These are phyloP conservation scores for Cliona cf. orientalis DNA, from an alignment of 37 sponge, comb jelly and placozoan species.

Conservation along the genomic window DNA sequence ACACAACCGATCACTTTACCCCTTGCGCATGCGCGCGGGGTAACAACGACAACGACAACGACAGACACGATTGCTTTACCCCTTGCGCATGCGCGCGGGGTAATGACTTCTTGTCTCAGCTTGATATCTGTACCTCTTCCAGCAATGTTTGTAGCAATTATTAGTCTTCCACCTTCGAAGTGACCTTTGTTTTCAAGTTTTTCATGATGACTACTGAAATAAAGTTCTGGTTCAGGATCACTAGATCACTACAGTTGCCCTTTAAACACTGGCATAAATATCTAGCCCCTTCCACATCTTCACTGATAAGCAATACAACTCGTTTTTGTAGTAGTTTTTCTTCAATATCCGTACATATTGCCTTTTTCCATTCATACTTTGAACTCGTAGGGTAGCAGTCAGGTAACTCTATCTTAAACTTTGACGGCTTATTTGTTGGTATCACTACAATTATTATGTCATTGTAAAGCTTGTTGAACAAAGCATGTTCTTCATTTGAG, in stretches of 20 bases:
- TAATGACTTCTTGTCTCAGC: neutral
- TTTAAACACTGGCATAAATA: neutral
- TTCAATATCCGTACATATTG: neutral
- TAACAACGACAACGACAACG: no score
- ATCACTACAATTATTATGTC: neutral
- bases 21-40: no score
- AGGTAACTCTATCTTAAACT: neutral
- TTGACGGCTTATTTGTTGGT: neutral
- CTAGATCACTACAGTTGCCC: neutral
- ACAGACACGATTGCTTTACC: no score
- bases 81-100: no score
- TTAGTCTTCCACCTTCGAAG: neutral
- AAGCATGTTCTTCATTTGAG: neutral
- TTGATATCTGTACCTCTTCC: constrained; percentile 33
- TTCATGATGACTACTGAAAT: neutral
- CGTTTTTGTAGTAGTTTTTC: neutral
- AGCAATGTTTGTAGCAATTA: constrained; percentile 20
- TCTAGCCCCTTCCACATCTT: neutral
- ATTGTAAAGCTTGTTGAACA: neutral
- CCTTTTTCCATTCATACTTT: neutral
- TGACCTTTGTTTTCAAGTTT: neutral
- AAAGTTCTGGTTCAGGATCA: neutral
- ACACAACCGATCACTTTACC: no score
- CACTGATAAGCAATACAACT: neutral
- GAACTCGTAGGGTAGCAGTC: neutral